Evolutionary conservation across 2,113 vertebrate genomes (phyloP).

Genomic region (Solenodon paradoxus): DNA sequence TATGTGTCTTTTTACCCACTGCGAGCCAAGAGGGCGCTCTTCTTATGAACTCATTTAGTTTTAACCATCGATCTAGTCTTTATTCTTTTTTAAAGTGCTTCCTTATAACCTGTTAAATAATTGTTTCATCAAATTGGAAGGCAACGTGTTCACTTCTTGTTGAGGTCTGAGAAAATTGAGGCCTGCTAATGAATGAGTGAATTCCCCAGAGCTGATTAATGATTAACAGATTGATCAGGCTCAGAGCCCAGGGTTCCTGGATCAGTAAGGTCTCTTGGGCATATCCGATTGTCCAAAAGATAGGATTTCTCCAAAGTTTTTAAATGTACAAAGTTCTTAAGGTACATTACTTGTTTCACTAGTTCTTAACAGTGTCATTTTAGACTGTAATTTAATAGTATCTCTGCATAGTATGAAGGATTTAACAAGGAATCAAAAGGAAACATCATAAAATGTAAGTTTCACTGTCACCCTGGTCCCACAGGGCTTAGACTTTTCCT

Average conservation of each 20-base stretch:
- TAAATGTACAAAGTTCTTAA: background rate
- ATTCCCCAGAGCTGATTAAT: background rate
- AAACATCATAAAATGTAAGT: background rate
- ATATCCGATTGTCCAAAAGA: too few relatives aligned
- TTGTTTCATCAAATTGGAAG: background rate
- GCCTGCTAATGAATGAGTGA: background rate
- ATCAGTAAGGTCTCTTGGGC: background rate
- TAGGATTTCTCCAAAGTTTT: background rate
- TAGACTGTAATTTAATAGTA: background rate
- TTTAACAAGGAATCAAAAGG: background rate
- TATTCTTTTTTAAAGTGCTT: background rate
- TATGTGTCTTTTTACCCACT: fast-evolving
- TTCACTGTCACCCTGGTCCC: background rate
- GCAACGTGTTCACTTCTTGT: background rate
- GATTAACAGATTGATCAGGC: too few relatives aligned
- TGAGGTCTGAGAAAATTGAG: background rate
- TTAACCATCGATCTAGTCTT: background rate
- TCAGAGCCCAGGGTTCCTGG: background rate
- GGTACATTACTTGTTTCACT: background rate
- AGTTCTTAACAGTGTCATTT: background rate
- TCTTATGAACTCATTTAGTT: background rate
- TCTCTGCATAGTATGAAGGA: background rate
- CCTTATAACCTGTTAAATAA: background rate
- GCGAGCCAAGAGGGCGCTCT: background rate
- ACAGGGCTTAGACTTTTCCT: background rate